Evolutionary conservation across 2,888 invertebrate genomes (phyloP).

Genomic region (Drosophila paracracens): DNA sequence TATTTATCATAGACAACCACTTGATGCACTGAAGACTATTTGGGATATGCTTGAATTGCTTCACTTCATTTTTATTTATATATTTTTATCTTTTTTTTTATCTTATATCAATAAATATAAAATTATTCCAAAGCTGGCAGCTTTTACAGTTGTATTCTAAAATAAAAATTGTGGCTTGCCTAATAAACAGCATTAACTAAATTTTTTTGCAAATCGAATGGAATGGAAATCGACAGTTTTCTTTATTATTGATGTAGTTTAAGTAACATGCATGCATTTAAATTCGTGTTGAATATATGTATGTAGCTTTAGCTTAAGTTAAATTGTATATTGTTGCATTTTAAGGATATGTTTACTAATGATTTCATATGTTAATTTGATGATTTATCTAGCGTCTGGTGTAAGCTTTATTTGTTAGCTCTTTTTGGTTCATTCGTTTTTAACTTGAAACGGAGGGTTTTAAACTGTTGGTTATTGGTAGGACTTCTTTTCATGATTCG

Average conservation of each 20-base stretch:
- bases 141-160: slow-evolving; percentile 23
- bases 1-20: slow-evolving; percentile 71
- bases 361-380: slow-evolving; percentile 37
- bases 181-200: slow-evolving; percentile 27
- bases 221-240: slow-evolving; percentile 15
- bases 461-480: slow-evolving; percentile 69
- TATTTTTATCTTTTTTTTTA: slow-evolving; percentile 20
- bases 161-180: slow-evolving; percentile 32
- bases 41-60: slow-evolving; percentile 79
- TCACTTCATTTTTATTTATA: slow-evolving; percentile 48
- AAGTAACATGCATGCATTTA: slow-evolving; percentile 48
- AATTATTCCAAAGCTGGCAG: slow-evolving; percentile 53
- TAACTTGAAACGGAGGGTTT: slow-evolving; percentile 80
- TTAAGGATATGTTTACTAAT: slow-evolving; percentile 60
- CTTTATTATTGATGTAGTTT: slow-evolving; percentile 9
- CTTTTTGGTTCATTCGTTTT: slow-evolving; percentile 80
- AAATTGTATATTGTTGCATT: slow-evolving; percentile 41
- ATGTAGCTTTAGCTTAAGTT: slow-evolving; percentile 34
- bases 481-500: slow-evolving; percentile 47
- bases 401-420: slow-evolving; percentile 44
- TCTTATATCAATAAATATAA: slow-evolving; percentile 33
- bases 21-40: slow-evolving; percentile 77
- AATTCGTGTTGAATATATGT: slow-evolving; percentile 57
- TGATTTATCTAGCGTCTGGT: slow-evolving; percentile 29
- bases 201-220: slow-evolving; percentile 17